A percentile compares a stretch with the other conserved stretches of the same genome.
Evolutionary conservation across 1,140 invertebrate genomes (phyloP).

Genomic region (Leptoteleia sp.): DNA sequence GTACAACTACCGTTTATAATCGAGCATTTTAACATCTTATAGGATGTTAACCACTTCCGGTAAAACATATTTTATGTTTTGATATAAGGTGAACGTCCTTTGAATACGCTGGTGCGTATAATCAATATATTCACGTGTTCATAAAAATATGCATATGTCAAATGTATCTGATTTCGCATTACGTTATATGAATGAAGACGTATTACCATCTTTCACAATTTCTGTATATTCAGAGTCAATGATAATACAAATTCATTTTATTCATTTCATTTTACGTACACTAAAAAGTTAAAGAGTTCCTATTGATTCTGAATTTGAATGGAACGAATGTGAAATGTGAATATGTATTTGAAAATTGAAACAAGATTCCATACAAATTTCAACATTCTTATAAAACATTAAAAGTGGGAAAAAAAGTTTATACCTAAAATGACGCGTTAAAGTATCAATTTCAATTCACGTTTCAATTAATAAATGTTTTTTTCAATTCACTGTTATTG

Average conservation of each 20-base stretch:
- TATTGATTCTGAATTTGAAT: too few species aligned
- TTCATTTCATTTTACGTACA: not conserved
- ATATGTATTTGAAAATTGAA: too few species aligned
- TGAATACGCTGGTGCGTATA: conserved; percentile 10
- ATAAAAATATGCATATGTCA: conserved; percentile 15
- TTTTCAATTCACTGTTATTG: too few species aligned
- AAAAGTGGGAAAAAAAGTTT: too few species aligned
- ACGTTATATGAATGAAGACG: conserved; percentile 36
- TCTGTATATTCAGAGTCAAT: not conserved
- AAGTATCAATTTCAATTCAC: too few species aligned
- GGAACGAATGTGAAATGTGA: too few species aligned
- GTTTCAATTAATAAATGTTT: too few species aligned
- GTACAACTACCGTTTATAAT: conserved; percentile 32
- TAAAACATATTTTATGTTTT: conserved; percentile 47
- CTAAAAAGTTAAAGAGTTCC: too few species aligned
- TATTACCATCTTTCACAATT: conserved; percentile 12
- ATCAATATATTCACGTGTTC: conserved; percentile 35
- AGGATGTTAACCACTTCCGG: conserved; percentile 53
- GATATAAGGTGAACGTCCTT: conserved; percentile 45
- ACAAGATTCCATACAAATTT: too few species aligned
- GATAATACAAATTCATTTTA: conserved; percentile 1
- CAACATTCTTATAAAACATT: too few species aligned
- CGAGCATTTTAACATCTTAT: conserved; percentile 41
- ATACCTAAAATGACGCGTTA: too few species aligned
- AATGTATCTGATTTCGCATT: conserved; percentile 36